phyloP scores from a whole-genome alignment of 2,888 invertebrate species.

The Phortica okadai region DNA sequence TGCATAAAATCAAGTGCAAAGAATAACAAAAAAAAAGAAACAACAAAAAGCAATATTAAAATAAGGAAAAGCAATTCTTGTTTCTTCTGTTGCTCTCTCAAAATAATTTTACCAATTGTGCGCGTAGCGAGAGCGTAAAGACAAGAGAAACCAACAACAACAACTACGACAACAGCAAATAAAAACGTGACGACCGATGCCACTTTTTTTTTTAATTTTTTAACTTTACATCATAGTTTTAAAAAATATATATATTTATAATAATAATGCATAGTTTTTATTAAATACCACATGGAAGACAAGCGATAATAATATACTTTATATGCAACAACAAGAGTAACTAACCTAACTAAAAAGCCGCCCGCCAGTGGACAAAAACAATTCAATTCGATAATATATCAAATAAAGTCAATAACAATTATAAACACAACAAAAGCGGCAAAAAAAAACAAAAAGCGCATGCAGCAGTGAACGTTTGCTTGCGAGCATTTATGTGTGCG shows the following conservation, averaged over 20 bases:
- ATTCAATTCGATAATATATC: neutral
- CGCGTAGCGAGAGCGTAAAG: neutral
- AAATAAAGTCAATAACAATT: slow-evolving; percentile 41
- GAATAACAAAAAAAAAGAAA: neutral
- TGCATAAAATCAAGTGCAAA: slow-evolving; percentile 39
- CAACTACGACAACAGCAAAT: slow-evolving; percentile 20
- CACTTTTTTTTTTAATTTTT: slow-evolving; percentile 39
- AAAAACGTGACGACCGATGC: slow-evolving; percentile 48
- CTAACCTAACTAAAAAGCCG: slow-evolving; percentile 40
- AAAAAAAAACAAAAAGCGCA: neutral
- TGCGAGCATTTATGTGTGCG: too few relatives aligned
- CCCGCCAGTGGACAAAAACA: too few relatives aligned
- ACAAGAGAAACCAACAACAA: neutral
- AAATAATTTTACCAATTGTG: too few relatives aligned
- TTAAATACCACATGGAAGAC: slow-evolving; percentile 26
- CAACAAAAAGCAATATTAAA: slow-evolving; percentile 48
- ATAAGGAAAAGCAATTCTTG: slow-evolving; percentile 39
- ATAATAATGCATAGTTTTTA: neutral
- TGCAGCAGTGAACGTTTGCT: neutral
- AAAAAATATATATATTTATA: slow-evolving; percentile 5
- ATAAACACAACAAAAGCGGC: slow-evolving; percentile 6
- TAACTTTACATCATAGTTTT: slow-evolving; percentile 24
- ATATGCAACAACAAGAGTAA: slow-evolving; percentile 45
- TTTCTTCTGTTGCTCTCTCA: too few relatives aligned
- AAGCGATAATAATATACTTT: slow-evolving; percentile 44